Conservation (phyloP, 2,797 vertebrate genomes). For the Ctenosaura bakeri region DNA sequence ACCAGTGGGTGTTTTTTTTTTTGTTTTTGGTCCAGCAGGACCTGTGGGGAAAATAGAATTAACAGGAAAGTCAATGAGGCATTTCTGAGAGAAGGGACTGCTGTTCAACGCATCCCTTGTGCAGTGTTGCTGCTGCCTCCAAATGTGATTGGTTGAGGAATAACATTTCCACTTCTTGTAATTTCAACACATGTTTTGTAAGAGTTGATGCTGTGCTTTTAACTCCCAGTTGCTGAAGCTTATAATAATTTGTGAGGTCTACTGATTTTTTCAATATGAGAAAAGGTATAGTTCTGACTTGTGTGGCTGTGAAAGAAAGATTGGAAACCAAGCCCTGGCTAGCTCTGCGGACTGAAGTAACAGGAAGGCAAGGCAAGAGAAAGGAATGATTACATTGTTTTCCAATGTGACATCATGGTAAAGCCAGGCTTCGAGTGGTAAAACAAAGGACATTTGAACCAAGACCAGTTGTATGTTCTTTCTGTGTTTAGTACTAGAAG, state of each 20-base stretch:
- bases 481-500: not conserved
- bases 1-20: not conserved
- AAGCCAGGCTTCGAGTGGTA: not conserved
- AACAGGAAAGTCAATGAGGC: constrained; percentile 36
- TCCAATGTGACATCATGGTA: not conserved
- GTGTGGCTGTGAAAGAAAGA: not conserved
- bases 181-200: constrained; percentile 8
- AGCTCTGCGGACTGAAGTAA: not conserved
- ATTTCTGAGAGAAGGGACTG: constrained; percentile 12
- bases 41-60: constrained; percentile 35
- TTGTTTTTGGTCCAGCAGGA: not conserved
- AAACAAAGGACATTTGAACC: not conserved
- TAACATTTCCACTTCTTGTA: constrained; percentile 5
- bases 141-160: constrained; percentile 22
- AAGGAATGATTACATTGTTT: not conserved
- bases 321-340: not conserved
- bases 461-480: not conserved
- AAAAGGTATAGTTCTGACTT: constrained; percentile 12
- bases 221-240: constrained; percentile 25
- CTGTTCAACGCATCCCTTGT: constrained; percentile 11
- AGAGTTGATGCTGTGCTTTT: constrained; percentile 22
- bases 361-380: not conserved
- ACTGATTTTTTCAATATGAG: constrained; percentile 1
- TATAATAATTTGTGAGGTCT: constrained; percentile 27
- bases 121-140: not conserved